phyloP scores from a whole-genome alignment of 2,113 vertebrate genomes.

The Ivindomyrus marchei region DNA sequence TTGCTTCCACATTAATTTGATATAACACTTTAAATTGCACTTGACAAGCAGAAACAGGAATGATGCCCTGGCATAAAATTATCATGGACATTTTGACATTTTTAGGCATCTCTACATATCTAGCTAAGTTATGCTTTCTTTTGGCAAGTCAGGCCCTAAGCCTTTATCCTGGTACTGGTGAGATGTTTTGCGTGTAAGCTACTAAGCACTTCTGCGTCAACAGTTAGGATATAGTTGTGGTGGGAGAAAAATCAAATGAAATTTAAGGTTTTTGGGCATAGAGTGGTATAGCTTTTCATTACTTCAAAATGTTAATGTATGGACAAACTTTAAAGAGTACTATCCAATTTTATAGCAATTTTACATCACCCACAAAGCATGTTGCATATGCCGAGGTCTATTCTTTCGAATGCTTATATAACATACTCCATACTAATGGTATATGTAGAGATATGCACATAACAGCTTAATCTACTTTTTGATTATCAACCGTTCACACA shows the following conservation, averaged over 20 bases:
- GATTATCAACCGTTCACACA: background rate
- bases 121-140: background rate
- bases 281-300: background rate
- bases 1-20: background rate
- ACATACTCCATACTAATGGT: background rate
- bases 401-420: background rate
- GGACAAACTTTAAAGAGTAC: background rate
- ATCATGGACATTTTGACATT: background rate
- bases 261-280: background rate
- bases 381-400: background rate
- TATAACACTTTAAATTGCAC: background rate
- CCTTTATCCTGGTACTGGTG: background rate
- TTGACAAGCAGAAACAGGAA: background rate
- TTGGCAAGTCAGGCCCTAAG: background rate
- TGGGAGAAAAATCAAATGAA: background rate
- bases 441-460: background rate
- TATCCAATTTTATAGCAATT: background rate
- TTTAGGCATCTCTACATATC: background rate
- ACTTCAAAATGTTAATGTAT: background rate
- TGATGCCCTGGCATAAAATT: background rate
- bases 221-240: background rate
- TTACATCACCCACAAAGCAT: background rate
- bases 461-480: background rate
- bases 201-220: background rate
- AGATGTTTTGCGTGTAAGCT: background rate